Evolutionary conservation across 1,140 invertebrate species (phyloP).

Genomic region (Camponotus pennsylvanicus): DNA sequence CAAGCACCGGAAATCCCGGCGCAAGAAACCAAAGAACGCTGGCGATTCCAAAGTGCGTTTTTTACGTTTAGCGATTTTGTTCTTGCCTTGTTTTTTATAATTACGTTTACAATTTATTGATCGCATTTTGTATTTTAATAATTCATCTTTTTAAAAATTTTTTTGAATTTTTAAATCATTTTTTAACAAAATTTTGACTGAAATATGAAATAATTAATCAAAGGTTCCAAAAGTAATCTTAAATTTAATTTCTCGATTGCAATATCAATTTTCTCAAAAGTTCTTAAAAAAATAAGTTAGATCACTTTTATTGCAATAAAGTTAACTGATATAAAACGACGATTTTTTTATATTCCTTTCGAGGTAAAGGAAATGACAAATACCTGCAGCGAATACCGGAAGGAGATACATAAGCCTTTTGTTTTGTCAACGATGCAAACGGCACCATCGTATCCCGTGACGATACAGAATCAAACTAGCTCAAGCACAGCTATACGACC

Average conservation of each 20-base stretch:
- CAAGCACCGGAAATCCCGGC: constrained; percentile 78
- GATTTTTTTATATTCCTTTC: neutral
- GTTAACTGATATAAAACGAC: neutral
- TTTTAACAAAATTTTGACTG: no score
- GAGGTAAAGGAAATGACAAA: constrained; percentile 75
- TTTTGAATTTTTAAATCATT: neutral
- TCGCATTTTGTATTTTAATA: neutral
- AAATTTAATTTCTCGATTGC: no score
- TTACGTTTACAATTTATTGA: neutral
- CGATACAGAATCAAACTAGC: constrained; percentile 73
- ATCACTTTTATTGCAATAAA: neutral
- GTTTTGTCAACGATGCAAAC: constrained; percentile 41
- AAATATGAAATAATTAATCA: no score
- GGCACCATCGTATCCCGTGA: constrained; percentile 65
- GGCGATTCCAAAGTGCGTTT: constrained; percentile 74
- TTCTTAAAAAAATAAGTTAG: neutral
- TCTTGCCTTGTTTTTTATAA: constrained; percentile 19
- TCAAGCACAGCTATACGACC: constrained; percentile 76
- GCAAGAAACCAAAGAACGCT: constrained; percentile 77
- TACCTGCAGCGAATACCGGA: constrained; percentile 74
- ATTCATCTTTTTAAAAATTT: neutral
- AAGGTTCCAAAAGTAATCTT: no score
- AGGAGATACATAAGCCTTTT: constrained; percentile 78
- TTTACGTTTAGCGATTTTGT: neutral
- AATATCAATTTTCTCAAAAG: no score